Evolutionary conservation across 1,140 invertebrate genomes (phyloP).

Genomic region (Drosophila orosa): DNA sequence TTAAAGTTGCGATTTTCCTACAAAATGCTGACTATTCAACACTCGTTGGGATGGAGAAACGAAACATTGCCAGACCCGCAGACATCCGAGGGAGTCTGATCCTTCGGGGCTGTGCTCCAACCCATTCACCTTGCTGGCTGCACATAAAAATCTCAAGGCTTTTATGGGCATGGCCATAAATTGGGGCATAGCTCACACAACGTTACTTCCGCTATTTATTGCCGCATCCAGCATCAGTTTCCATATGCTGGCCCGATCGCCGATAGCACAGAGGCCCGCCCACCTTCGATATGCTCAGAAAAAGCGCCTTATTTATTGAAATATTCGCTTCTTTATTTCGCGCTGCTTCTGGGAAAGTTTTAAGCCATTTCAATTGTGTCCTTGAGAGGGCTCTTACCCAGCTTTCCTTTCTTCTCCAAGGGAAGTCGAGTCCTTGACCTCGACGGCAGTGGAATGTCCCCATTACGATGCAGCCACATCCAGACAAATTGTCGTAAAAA

Average conservation of each 20-base stretch:
- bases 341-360: constrained; percentile 54
- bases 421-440: constrained; percentile 62
- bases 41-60: neutral
- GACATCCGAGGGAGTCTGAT: constrained; percentile 1
- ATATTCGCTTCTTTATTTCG: constrained; percentile 43
- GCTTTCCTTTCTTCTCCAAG: constrained; percentile 4
- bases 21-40: constrained; percentile 3
- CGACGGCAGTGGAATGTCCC: constrained; percentile 27
- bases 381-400: constrained; percentile 41
- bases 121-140: constrained; percentile 45
- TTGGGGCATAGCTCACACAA: constrained; percentile 45
- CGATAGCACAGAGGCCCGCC: constrained; percentile 29
- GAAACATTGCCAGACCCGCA: constrained; percentile 2
- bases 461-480: constrained; percentile 54
- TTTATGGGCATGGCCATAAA: constrained; percentile 63
- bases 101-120: neutral
- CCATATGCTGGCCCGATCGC: constrained; percentile 57
- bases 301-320: constrained; percentile 59
- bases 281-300: constrained; percentile 28
- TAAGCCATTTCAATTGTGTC: constrained; percentile 61
- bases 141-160: constrained; percentile 63
- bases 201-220: constrained; percentile 62
- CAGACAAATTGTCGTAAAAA: constrained; percentile 74
- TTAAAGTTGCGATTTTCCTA: neutral
- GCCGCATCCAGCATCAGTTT: constrained; percentile 62